These are phyloP conservation scores for Oxygymnocypris stewartii DNA, from an alignment of 2,113 vertebrate genomes.

Conservation along the genomic window DNA sequence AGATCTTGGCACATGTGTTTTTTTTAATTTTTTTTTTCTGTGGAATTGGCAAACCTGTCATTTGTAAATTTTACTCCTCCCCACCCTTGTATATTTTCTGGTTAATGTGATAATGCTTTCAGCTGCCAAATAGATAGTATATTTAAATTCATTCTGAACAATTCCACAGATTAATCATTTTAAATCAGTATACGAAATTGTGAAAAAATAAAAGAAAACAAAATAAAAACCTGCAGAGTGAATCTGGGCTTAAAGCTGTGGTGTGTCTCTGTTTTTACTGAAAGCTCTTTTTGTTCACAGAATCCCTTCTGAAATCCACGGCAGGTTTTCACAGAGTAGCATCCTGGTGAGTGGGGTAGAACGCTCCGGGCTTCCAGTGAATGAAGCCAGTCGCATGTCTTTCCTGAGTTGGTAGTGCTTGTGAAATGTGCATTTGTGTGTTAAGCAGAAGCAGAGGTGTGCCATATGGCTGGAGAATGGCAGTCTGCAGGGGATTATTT, in stretches of 20 bases:
- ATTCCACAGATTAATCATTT: background rate
- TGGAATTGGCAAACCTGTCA: background rate
- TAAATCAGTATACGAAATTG: background rate
- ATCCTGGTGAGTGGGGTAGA: background rate
- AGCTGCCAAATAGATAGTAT: background rate
- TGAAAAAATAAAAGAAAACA: too few relatives aligned
- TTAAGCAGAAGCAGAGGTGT: slow-evolving; percentile 55
- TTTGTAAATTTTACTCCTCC: background rate
- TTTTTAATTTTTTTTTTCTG: background rate
- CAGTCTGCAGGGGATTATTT: slow-evolving; percentile 65
- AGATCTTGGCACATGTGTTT: background rate
- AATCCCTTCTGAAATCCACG: background rate
- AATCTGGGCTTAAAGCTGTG: background rate
- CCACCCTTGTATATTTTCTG: background rate
- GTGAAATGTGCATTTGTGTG: slow-evolving; percentile 24
- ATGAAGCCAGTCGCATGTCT: slow-evolving; percentile 14
- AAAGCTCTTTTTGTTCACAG: too few relatives aligned
- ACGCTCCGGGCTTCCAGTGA: slow-evolving; percentile 9
- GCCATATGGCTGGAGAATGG: slow-evolving; percentile 68
- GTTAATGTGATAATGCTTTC: background rate
- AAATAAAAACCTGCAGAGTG: background rate
- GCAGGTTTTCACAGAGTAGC: background rate
- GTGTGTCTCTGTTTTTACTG: background rate
- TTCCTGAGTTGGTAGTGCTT: background rate
- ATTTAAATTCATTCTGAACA: background rate